Percentiles rank a stretch among this genome's conserved stretches.
phyloP scores from a whole-genome alignment of 2,888 invertebrate genomes.

The Drosophila neoperkinsi region DNA sequence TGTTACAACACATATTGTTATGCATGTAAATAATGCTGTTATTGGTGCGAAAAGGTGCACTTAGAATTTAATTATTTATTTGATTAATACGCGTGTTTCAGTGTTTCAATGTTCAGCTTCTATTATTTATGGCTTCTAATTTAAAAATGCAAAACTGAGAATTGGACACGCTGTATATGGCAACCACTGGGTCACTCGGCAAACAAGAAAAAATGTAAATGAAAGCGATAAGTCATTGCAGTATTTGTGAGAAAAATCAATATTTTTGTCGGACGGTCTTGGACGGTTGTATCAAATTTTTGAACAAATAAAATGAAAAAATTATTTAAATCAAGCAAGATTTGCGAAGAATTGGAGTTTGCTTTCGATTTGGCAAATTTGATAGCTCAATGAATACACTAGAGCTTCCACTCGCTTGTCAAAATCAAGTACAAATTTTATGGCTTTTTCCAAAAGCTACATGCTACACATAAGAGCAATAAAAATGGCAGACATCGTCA shows the following conservation, averaged over 20 bases:
- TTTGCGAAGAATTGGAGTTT: neutral
- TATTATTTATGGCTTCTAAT: neutral
- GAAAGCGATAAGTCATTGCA: neutral
- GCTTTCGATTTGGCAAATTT: neutral
- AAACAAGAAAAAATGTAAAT: constrained; percentile 4
- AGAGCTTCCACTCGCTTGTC: neutral
- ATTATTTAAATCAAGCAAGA: neutral
- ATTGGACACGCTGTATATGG: constrained; percentile 4
- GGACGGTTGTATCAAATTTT: neutral
- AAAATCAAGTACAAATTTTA: neutral
- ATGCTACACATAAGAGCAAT: constrained; percentile 8
- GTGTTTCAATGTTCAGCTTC: neutral
- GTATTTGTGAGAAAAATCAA: constrained; percentile 6
- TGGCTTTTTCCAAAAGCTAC: constrained; percentile 5
- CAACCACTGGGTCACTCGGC: neutral
- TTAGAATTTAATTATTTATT: neutral
- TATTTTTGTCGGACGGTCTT: neutral
- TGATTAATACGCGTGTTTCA: neutral
- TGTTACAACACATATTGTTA: neutral
- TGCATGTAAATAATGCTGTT: neutral
- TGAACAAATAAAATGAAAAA: neutral
- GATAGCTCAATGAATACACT: neutral
- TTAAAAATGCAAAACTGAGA: constrained; percentile 5
- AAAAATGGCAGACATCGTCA: constrained; percentile 6
- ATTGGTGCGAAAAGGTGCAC: neutral